Evolutionary conservation across 2,797 vertebrate species (phyloP), one percentile per base, ranked within the genome.

Genomic region (Gambusia yucatana): DNA sequence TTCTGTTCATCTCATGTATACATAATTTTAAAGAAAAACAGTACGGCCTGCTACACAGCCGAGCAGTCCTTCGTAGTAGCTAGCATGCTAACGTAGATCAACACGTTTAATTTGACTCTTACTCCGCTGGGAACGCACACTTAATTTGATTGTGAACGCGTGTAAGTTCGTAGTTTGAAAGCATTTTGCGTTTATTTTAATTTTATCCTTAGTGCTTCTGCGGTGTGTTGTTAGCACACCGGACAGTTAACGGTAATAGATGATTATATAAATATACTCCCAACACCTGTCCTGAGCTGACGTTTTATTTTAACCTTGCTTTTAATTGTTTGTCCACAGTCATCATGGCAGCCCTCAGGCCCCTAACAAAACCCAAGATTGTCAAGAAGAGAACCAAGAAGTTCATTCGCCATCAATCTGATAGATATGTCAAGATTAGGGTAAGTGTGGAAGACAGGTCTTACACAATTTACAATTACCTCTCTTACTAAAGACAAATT

Each of bases 331-430:
- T 39, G 0, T 70, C 55, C 28, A 0, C 84, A 98, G 98, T 85
- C 95, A 91, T 84, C 95, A 99, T 99, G 98, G 96, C 96, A 30
- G 96, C 97, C 90, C 97, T 99, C 78, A 93, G 98, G 75, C 98
- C 98, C 72, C 96, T 99, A 25, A 97, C 95, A 52, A 99, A 97
- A 41, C 98, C 97, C 33, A 98, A 96, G 75, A 99, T 99, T 7
- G 96, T 99, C 83, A 99, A 99, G 93, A 99, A 99, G 94, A 95
- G 98, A 89, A 98, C 97, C 39, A 99, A 99, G 96, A 99, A 99
- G 94, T 99, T 99, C 85, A 98, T 99, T 75, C 97, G 98, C 86
- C 98, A 99, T 79, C 98, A 99, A 47, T 99, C 98, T 2, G 98
- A 99, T 78, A 94, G 98, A 92, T 99, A 99, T 98, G 98, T 99